Evolutionary conservation across 2,113 vertebrate species (phyloP), one percentile per base, ranked within the genome.

Genomic region (Stictonetta naevosa): DNA sequence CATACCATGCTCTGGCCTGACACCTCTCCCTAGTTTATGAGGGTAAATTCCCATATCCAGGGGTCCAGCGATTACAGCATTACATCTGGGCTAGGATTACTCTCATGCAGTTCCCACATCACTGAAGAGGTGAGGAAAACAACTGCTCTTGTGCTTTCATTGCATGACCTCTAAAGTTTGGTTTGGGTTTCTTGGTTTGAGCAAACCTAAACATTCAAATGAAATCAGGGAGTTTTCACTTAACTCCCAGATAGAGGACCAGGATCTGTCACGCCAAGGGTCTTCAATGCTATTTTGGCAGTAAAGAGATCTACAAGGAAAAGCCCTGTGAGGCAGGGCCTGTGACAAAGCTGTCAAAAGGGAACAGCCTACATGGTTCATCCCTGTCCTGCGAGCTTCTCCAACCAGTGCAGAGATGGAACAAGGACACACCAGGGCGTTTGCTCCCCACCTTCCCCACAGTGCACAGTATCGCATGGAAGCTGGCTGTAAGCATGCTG

Each of bases 1-100:
- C 95, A 97, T 95, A 95, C 92, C 95, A 92, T 3, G 3, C 92
- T 93, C 90, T 58, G 90, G 95, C 92, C 95, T 86, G 93, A 68
- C 83, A 90, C 96, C 95, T 95, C 93, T 93, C 95, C 95, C 40
- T 46, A 84, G 95, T 86, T 93, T 88, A 83, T 86, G 95, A 96
- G 90, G 92, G 95, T 96, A 92, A 96, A 94, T 96, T 96, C 93
- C 95, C 96, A 92, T 29, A 96, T 94, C 90, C 92, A 96, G 95
- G 95, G 95, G 90, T 96, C 93, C 93, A 81, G 3, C 0, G 0
- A 90, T 64, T 77, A 92, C 92, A 94, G 86, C 93, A 89, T 68
- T 88, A 82, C 83, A 86, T 93, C 80, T 92, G 73, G 85, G 95
- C 83, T 93, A 92, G 86, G 83, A 64, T 94, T 90, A 84, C 90